phyloP scores from a whole-genome alignment of 2,888 invertebrate species.

The Steinernema carpocapsae region DNA sequence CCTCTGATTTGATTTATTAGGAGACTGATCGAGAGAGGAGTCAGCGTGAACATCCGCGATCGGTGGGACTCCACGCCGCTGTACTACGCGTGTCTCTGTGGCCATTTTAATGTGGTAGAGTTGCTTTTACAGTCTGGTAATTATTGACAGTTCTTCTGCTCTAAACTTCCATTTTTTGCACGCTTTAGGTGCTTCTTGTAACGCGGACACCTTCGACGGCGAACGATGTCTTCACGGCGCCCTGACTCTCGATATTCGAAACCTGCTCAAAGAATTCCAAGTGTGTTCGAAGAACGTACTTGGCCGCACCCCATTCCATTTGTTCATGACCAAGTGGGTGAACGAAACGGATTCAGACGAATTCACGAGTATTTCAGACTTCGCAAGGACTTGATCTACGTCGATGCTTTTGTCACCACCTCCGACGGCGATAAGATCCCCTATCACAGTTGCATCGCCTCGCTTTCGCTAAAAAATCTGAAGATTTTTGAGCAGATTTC shows the following conservation, averaged over 20 bases:
- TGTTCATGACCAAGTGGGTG: constrained; percentile 8
- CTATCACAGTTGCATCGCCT: background rate
- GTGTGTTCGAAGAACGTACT: background rate
- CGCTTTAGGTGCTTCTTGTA: constrained; percentile 7
- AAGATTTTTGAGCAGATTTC: background rate
- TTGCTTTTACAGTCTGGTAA: constrained; percentile 70
- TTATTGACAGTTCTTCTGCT: too few species aligned
- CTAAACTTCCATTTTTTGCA: background rate
- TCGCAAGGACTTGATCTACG: background rate
- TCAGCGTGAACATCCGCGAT: constrained; percentile 72
- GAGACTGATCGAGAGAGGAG: constrained; percentile 59
- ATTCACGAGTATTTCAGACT: background rate
- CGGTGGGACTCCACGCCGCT: constrained; percentile 73
- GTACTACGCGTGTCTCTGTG: constrained; percentile 74
- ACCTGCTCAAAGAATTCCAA: constrained; percentile 2
- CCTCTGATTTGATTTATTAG: background rate
- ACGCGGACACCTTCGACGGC: constrained; percentile 15
- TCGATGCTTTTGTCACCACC: background rate
- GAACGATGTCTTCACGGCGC: constrained; percentile 26
- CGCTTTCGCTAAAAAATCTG: background rate
- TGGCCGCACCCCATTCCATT: background rate
- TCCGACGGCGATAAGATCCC: background rate
- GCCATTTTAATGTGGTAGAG: constrained; percentile 72
- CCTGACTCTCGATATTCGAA: constrained; percentile 6
- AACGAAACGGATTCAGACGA: background rate